Percentiles rank a stretch among this genome's conserved stretches.
Evolutionary conservation across 2,113 vertebrate genomes (phyloP).

Genomic region (Glaucidium brasilianum): DNA sequence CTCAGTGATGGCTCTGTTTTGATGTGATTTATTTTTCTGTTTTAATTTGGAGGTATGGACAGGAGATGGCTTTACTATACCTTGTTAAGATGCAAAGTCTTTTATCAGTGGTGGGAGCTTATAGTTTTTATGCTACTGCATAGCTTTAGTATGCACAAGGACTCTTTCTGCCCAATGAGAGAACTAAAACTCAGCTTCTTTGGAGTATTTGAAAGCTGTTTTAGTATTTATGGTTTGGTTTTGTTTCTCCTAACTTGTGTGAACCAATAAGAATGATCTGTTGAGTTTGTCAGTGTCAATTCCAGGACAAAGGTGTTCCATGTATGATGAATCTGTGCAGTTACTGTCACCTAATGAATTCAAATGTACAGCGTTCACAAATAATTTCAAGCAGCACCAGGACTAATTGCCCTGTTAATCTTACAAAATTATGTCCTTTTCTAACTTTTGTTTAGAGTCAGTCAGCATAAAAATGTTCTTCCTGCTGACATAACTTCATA

Average conservation of each 20-base stretch:
- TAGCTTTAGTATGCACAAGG: neutral
- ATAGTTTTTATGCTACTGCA: neutral
- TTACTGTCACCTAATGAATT: constrained; percentile 10
- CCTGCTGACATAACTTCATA: constrained; percentile 45
- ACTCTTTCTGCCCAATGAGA: neutral
- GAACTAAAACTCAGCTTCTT: neutral
- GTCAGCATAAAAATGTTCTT: constrained; percentile 53
- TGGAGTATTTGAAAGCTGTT: neutral
- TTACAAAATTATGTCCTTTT: constrained; percentile 24
- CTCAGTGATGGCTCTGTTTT: neutral
- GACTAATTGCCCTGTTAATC: constrained; percentile 42
- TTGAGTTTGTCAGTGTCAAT: neutral
- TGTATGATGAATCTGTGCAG: neutral
- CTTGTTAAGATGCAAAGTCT: neutral
- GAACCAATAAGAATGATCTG: neutral
- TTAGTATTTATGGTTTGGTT: neutral
- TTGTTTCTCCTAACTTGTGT: neutral
- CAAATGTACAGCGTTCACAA: neutral
- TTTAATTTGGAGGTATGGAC: neutral
- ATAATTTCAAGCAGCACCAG: neutral
- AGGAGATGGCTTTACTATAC: neutral
- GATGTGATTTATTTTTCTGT: neutral
- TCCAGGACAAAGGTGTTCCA: neutral
- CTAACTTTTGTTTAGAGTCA: constrained; percentile 35
- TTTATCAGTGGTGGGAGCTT: neutral